These are phyloP conservation scores for Lucilia sericata DNA, from an alignment of 1,140 invertebrate genomes.

Conservation along the genomic window DNA sequence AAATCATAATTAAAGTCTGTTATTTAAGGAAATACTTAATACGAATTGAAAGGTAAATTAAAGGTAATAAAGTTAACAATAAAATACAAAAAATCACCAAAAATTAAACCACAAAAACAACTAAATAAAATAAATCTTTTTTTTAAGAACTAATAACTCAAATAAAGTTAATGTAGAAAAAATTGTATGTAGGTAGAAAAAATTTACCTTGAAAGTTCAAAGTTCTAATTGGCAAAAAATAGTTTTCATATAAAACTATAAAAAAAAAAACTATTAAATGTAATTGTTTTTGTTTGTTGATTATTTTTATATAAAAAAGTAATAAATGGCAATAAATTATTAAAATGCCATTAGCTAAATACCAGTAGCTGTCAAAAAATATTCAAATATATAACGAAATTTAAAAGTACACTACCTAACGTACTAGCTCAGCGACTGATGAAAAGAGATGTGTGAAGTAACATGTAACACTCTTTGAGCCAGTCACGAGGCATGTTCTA, in stretches of 20 bases:
- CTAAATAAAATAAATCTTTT: not conserved
- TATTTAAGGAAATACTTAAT: not conserved
- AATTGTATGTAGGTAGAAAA: not conserved
- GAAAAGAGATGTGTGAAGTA: not conserved
- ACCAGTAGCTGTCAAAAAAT: conserved; percentile 2
- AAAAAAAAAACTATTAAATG: conserved; percentile 1
- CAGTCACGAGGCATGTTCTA: too few relatives aligned
- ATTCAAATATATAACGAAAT: not conserved
- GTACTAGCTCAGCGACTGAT: not conserved
- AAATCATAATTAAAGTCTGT: not conserved
- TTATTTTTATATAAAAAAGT: not conserved
- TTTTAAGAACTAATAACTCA: not conserved
- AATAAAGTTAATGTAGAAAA: too few relatives aligned
- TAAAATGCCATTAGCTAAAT: conserved; percentile 40
- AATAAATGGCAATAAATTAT: conserved; percentile 21
- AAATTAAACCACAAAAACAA: not conserved
- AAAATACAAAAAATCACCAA: not conserved
- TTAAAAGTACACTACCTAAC: not conserved
- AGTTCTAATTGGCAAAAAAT: conserved; percentile 2
- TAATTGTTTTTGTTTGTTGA: not conserved
- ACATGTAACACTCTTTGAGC: too few relatives aligned
- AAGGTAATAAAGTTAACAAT: not conserved
- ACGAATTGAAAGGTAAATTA: conserved; percentile 24
- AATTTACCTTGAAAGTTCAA: conserved; percentile 25
- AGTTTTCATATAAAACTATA: not conserved